Conservation (phyloP, 1,140 invertebrate species). For the Aphis craccivora region DNA sequence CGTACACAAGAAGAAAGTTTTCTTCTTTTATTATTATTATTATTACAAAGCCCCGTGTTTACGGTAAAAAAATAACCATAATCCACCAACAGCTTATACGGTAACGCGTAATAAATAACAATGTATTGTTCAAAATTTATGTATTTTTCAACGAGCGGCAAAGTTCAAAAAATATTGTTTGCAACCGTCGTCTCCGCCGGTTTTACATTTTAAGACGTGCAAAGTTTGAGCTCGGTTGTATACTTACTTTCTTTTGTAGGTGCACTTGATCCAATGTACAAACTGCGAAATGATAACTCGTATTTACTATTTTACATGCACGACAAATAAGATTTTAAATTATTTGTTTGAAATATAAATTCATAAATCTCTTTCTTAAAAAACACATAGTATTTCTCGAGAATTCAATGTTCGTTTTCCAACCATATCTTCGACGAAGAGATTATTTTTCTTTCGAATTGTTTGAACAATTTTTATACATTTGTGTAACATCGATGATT, state of each 20-base stretch:
- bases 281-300: constrained; percentile 5
- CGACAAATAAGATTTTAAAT: background rate
- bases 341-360: background rate
- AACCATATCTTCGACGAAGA: background rate
- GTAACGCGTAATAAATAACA: constrained; percentile 52
- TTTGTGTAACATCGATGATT: background rate
- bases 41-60: constrained; percentile 23
- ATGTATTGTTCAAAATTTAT: constrained; percentile 47
- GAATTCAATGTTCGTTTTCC: background rate
- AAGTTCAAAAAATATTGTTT: constrained; percentile 42
- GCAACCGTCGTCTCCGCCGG: background rate
- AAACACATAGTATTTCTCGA: background rate
- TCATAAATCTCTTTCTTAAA: background rate
- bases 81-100: constrained; percentile 37
- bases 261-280: background rate
- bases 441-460: background rate
- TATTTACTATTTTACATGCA: background rate
- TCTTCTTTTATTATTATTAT: constrained; percentile 40
- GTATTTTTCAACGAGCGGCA: constrained; percentile 47
- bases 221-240: background rate
- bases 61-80: constrained; percentile 33
- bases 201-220: constrained; percentile 15
- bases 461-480: background rate
- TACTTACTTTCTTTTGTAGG: background rate
- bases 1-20: background rate